Conservation (phyloP, 2,113 vertebrate species). For the Stigmatopora nigra region DNA sequence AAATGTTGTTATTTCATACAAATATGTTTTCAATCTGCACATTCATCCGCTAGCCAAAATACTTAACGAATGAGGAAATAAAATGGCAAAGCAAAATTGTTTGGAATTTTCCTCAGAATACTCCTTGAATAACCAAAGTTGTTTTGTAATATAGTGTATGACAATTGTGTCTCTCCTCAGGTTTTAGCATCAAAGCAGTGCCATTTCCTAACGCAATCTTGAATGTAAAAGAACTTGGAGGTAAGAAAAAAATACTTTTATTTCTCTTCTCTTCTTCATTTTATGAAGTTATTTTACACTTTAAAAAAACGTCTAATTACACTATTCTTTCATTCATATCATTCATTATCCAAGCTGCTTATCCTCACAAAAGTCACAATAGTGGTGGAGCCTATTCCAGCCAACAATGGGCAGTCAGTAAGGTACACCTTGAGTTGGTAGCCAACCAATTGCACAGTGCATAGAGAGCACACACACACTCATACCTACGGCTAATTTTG, state of each 20-base stretch:
- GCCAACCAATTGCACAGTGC: no score
- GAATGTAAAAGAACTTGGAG: constrained; percentile 99
- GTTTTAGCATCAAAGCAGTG: constrained; percentile 98
- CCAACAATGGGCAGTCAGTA: no score
- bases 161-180: constrained; percentile 64
- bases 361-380: no score
- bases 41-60: constrained; percentile 35
- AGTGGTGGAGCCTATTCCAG: no score
- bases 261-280: neutral
- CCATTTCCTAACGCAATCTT: constrained; percentile 92
- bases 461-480: no score
- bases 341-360: no score
- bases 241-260: constrained; percentile 63
- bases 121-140: constrained; percentile 7
- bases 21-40: constrained; percentile 37
- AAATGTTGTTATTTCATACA: constrained; percentile 22
- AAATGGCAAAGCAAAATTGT: constrained; percentile 2
- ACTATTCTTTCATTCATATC: no score
- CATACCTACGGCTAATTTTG: no score
- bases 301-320: no score
- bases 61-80: constrained; percentile 24
- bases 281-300: neutral
- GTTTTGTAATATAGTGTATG: constrained; percentile 1
- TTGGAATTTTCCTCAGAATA: neutral
- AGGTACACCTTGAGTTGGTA: no score